Evolutionary conservation across 1,140 invertebrate genomes (phyloP).

Genomic region (Drosophila lowei): DNA sequence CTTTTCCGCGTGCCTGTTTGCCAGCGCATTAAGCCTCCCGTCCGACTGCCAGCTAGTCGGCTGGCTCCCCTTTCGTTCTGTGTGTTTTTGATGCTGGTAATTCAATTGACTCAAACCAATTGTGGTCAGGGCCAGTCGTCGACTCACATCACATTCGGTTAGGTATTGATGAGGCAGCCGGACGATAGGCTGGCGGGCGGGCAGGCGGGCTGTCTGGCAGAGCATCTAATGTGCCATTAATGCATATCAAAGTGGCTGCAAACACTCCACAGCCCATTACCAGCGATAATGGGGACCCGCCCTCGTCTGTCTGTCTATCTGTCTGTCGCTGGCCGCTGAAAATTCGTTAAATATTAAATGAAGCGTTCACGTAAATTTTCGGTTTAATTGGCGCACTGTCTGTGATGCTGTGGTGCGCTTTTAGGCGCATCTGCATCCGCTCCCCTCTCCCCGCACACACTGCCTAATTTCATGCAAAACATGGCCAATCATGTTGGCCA

Average conservation of each 20-base stretch:
- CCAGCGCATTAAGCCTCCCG: conserved; percentile 60
- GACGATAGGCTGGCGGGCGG: conserved; percentile 16
- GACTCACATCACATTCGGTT: conserved; percentile 25
- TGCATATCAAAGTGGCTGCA: conserved; percentile 79
- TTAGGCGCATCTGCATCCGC: conserved; percentile 40
- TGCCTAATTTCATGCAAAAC: conserved; percentile 80
- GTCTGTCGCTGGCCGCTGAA: conserved; percentile 9
- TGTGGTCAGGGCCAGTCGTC: conserved; percentile 63
- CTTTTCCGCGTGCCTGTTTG: conserved; percentile 66
- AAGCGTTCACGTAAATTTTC: conserved; percentile 83
- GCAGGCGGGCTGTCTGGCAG: background rate
- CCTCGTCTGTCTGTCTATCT: background rate
- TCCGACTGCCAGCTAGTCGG: conserved; percentile 25
- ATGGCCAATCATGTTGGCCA: conserved; percentile 76
- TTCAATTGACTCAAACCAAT: conserved; percentile 76
- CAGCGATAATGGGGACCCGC: conserved; percentile 30
- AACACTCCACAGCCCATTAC: conserved; percentile 79
- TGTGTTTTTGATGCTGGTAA: conserved; percentile 44
- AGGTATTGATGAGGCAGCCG: conserved; percentile 48
- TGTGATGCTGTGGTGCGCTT: conserved; percentile 57
- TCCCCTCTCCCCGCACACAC: background rate
- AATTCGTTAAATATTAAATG: conserved; percentile 83
- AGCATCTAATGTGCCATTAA: conserved; percentile 78
- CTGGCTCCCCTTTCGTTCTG: conserved; percentile 21
- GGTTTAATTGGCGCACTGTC: conserved; percentile 75